phyloP scores from a whole-genome alignment of 2,888 invertebrate species.

The Agrotis segetum region DNA sequence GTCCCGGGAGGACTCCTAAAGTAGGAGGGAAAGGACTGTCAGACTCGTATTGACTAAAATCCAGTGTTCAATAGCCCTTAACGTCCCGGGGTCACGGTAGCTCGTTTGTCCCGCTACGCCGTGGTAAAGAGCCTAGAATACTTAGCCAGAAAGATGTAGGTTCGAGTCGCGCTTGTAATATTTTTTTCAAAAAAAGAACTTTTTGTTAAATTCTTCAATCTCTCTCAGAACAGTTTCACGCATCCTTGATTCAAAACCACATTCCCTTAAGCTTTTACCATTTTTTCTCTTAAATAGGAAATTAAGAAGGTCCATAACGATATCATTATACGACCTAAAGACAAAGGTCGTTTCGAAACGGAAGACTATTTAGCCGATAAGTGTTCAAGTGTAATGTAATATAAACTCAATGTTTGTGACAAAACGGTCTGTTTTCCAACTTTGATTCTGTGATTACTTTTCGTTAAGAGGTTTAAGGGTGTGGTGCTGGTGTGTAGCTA shows the following conservation, averaged over 20 bases:
- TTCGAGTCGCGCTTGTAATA: too few relatives aligned
- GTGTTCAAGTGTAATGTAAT: conserved; percentile 54
- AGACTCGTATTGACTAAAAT: too few relatives aligned
- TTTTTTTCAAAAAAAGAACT: too few relatives aligned
- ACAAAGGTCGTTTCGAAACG: conserved; percentile 53
- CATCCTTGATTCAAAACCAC: conserved; percentile 42
- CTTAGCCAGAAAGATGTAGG: too few relatives aligned
- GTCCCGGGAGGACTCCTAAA: too few relatives aligned
- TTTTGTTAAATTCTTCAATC: too few relatives aligned
- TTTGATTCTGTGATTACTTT: conserved; percentile 60
- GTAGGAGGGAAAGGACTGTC: too few relatives aligned
- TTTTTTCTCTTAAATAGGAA: conserved; percentile 57
- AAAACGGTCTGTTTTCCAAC: conserved; percentile 54
- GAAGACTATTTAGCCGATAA: conserved; percentile 53
- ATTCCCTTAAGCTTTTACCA: conserved; percentile 40
- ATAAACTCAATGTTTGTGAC: conserved; percentile 56
- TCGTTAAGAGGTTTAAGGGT: conserved; percentile 50
- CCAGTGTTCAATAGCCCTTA: too few relatives aligned
- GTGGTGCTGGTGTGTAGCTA: conserved; percentile 30
- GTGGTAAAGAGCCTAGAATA: too few relatives aligned
- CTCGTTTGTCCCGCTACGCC: too few relatives aligned
- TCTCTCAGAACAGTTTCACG: conserved; percentile 33
- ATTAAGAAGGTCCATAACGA: conserved; percentile 54
- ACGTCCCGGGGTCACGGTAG: too few relatives aligned
- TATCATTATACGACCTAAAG: conserved; percentile 57